Evolutionary conservation across 2,888 invertebrate species (phyloP).

Genomic region (Cyclophora punctaria): DNA sequence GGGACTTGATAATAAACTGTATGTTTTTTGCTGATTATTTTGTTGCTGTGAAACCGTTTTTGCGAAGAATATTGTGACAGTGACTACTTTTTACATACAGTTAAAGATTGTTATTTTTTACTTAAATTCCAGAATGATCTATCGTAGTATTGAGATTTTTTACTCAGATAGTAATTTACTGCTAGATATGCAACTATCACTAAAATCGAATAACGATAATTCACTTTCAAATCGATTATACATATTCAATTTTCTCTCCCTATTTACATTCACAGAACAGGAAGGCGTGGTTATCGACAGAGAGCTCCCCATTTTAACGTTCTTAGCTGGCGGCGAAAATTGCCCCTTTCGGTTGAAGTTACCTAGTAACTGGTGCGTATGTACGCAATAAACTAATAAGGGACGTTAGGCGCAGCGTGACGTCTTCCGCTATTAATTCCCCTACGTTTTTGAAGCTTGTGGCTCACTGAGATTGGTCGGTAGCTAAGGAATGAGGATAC

Average conservation of each 20-base stretch:
- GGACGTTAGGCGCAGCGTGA: constrained; percentile 48
- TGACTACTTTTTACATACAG: no score
- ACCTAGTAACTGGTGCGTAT: constrained; percentile 54
- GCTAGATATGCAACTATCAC: no score
- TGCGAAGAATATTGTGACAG: neutral
- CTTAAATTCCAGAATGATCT: no score
- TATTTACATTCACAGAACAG: constrained; percentile 41
- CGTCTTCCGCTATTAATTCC: constrained; percentile 40
- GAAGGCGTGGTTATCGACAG: constrained; percentile 59
- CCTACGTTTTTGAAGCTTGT: neutral
- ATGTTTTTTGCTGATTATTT: no score
- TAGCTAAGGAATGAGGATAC: constrained; percentile 20
- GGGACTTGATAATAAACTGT: no score
- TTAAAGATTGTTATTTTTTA: no score
- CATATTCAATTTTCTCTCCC: constrained; percentile 27
- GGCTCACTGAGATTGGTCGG: neutral
- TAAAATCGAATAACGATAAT: no score
- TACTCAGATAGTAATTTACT: no score
- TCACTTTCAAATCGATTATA: constrained; percentile 4
- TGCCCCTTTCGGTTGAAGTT: constrained; percentile 52
- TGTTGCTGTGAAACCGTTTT: neutral
- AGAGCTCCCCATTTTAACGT: constrained; percentile 48
- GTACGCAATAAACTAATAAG: constrained; percentile 53
- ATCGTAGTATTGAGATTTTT: no score
- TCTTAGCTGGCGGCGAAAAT: constrained; percentile 55